A percentile compares a stretch with the other conserved stretches of the same genome.
These are phyloP conservation scores for Vireo griseus DNA, from an alignment of 2,797 vertebrate genomes.

Conservation along the genomic window DNA sequence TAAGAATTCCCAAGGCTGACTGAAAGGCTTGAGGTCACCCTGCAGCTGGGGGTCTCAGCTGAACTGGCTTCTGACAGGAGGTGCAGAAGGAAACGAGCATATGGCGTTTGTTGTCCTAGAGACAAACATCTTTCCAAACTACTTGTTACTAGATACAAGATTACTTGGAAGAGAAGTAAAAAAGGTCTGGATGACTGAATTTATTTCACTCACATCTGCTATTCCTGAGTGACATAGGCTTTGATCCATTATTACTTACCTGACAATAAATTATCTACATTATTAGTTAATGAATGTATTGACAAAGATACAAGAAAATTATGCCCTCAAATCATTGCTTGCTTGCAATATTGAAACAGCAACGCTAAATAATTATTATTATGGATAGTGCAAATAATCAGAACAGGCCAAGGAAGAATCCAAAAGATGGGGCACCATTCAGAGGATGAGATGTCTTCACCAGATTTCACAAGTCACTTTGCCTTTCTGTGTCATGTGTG, in stretches of 20 bases:
- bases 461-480: neutral
- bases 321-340: neutral
- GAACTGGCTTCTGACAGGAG: neutral
- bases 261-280: neutral
- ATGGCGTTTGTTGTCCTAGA: neutral
- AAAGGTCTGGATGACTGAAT: neutral
- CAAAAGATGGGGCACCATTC: neutral
- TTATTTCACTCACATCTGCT: neutral
- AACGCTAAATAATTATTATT: neutral
- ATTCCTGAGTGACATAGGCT: neutral
- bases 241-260: neutral
- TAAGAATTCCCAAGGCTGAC: neutral
- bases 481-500: neutral
- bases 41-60: neutral
- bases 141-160: neutral
- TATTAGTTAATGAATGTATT: neutral
- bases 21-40: neutral
- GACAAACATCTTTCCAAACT: neutral
- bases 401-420: neutral
- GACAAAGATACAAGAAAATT: neutral
- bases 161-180: neutral
- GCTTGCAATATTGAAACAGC: neutral
- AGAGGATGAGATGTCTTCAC: neutral
- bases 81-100: neutral
- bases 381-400: neutral